Evolutionary conservation across 2,888 invertebrate species (phyloP).

Genomic region (Cerceris rybyensis): DNA sequence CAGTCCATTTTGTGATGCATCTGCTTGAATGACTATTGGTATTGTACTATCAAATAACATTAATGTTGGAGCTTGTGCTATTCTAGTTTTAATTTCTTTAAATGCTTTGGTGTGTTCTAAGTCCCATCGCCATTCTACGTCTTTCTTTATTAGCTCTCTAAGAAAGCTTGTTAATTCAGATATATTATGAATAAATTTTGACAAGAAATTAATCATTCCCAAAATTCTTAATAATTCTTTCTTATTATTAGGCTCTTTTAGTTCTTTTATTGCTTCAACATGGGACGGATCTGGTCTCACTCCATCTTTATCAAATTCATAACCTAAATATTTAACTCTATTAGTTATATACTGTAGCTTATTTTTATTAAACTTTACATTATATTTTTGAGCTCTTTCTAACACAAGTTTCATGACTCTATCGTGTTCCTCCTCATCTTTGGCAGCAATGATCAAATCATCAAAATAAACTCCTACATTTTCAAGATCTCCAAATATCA

Average conservation of each 20-base stretch:
- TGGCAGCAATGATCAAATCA: constrained; percentile 70
- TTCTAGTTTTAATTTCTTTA: constrained; percentile 20
- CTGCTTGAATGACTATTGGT: constrained; percentile 69
- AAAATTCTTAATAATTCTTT: constrained; percentile 52
- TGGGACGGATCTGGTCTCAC: constrained; percentile 24
- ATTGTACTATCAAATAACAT: constrained; percentile 62
- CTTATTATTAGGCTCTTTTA: constrained; percentile 48
- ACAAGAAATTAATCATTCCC: constrained; percentile 60
- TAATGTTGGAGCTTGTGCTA: constrained; percentile 60
- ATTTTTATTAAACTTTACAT: constrained; percentile 37
- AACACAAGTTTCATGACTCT: constrained; percentile 10
- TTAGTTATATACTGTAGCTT: constrained; percentile 35
- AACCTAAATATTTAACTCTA: constrained; percentile 42
- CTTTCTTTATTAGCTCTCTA: constrained; percentile 57
- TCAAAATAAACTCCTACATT: constrained; percentile 75
- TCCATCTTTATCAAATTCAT: constrained; percentile 22
- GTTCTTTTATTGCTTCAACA: constrained; percentile 35
- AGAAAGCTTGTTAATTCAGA: constrained; percentile 47
- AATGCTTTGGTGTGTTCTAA: constrained; percentile 24
- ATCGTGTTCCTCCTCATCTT: constrained; percentile 52
- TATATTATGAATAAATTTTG: constrained; percentile 55
- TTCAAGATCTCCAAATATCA: constrained; percentile 73
- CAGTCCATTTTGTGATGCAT: constrained; percentile 67
- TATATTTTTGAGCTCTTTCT: constrained; percentile 2
- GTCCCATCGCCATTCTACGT: constrained; percentile 41